These are phyloP conservation scores for Sparus aurata DNA, from an alignment of 2,797 vertebrate species.

Conservation along the genomic window DNA sequence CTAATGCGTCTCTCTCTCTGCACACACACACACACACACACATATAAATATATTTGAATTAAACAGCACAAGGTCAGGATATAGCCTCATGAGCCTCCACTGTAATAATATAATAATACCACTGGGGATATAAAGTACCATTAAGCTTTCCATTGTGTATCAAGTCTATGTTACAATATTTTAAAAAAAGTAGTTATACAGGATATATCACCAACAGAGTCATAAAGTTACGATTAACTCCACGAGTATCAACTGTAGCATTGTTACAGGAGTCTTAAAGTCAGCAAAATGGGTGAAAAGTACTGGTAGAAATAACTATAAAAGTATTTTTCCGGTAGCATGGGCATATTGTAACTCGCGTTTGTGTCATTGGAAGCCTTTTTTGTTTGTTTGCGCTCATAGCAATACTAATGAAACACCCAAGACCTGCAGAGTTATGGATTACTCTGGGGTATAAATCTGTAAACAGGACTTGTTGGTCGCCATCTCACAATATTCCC, in stretches of 20 bases:
- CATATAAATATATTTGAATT: neutral
- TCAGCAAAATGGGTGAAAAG: neutral
- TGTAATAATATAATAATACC: neutral
- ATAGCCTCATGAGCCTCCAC: neutral
- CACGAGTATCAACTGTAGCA: neutral
- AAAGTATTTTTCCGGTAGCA: neutral
- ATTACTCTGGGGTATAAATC: slow-evolving; percentile 5
- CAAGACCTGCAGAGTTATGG: neutral
- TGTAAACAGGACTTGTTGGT: neutral
- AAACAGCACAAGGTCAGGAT: neutral
- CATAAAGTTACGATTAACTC: neutral
- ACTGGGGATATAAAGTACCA: neutral
- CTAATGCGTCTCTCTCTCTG: neutral
- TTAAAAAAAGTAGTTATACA: neutral
- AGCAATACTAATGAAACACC: neutral
- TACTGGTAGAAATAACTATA: neutral
- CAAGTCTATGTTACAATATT: neutral
- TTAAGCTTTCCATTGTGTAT: slow-evolving; percentile 3
- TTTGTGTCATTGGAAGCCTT: neutral
- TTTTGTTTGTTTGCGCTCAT: neutral
- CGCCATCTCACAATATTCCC: no score
- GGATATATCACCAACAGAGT: neutral
- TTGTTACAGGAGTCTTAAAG: slow-evolving; percentile 6
- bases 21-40: neutral
- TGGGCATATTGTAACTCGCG: slow-evolving; percentile 9